Base-by-base conservation (phyloP, 2,113 vertebrate species). In the Salminus brasiliensis region DNA sequence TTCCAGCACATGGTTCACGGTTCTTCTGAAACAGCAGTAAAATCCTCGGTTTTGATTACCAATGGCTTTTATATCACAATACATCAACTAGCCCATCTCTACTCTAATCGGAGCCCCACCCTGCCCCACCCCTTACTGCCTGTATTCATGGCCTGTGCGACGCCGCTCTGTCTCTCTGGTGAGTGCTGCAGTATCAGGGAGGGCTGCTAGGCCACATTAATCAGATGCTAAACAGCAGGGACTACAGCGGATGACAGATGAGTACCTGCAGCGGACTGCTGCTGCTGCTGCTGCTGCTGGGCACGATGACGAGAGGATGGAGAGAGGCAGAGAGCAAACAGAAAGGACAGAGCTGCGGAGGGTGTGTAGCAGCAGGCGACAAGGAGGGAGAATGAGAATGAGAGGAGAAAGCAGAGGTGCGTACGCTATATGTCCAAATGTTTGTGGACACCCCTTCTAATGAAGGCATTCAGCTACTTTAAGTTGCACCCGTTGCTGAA, bases 251-350 rank as follows among this genome's bases (percentile, higher is more conserved):
- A 65, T 65, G 59, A 72, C 45, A 27, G 53, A 72, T n/a, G 10
- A 32, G 29, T 23, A 55, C 34, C 75, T 69, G n/a, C 75, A 30
- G 49, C 11, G 27, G 62, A 16, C 32, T 68, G 65, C 18, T 68
- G 32, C 36, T 34, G 49, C n/a, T n/a, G n/a, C n/a, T n/a, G n/a
- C n/a, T n/a, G 65, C 18, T 68, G 32, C 36, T 34, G 49, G 43
- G 12, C 27, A 45, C 13, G 25, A 29, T 27, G 18, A 52, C 39
- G 27, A 81, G 43, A 67, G 45, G 36, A 18, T 36, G 49, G 34
- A n/a, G 30, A 66, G 62, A 66, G 52, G 52, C 52, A 55, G 52
- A 55, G 52, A 55, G n/a, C 47, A 49, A 2, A 49, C 16, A 2
- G 47, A 6, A 5, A 21, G 47, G 18, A 49, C 11, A n/a, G n/a